Evolutionary conservation across 2,888 invertebrate species (phyloP).

Genomic region (Eretmocerus hayati): DNA sequence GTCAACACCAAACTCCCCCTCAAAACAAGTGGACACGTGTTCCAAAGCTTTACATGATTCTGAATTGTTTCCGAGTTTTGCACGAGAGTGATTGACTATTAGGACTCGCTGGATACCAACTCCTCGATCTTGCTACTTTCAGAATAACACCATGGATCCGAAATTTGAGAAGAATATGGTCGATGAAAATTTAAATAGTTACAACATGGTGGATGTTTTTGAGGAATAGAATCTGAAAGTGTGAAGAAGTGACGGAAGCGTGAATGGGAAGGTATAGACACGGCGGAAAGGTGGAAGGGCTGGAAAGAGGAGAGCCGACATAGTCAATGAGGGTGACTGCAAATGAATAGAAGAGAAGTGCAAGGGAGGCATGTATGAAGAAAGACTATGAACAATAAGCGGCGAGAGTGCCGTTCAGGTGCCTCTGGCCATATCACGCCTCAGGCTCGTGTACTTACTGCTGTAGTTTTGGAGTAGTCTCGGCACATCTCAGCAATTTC

Average conservation of each 20-base stretch:
- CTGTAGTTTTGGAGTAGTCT: slow-evolving; percentile 42
- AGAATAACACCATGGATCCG: too few species aligned
- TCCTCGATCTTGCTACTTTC: too few species aligned
- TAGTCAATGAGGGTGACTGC: slow-evolving; percentile 24
- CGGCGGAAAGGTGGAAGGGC: too few species aligned
- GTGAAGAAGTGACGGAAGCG: neutral
- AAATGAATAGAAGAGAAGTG: slow-evolving; percentile 4
- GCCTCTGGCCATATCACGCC: slow-evolving; percentile 43
- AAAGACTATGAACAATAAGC: slow-evolving; percentile 41
- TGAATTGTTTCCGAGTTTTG: too few species aligned
- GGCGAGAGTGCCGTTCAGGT: slow-evolving; percentile 39
- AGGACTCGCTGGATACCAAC: too few species aligned
- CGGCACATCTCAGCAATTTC: slow-evolving; percentile 22
- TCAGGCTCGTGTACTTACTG: slow-evolving; percentile 41
- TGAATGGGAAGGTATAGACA: too few species aligned
- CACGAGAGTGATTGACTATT: too few species aligned
- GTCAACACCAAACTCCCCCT: too few species aligned
- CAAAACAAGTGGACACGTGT: too few species aligned
- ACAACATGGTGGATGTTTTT: slow-evolving; percentile 1
- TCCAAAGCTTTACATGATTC: too few species aligned
- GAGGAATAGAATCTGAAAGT: neutral
- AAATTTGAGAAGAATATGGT: too few species aligned
- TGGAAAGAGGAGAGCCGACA: slow-evolving; percentile 8
- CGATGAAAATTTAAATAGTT: too few species aligned
- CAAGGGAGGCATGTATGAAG: slow-evolving; percentile 14